Base-by-base conservation (phyloP, 2,113 vertebrate species). In the Oceanodroma tethys region DNA sequence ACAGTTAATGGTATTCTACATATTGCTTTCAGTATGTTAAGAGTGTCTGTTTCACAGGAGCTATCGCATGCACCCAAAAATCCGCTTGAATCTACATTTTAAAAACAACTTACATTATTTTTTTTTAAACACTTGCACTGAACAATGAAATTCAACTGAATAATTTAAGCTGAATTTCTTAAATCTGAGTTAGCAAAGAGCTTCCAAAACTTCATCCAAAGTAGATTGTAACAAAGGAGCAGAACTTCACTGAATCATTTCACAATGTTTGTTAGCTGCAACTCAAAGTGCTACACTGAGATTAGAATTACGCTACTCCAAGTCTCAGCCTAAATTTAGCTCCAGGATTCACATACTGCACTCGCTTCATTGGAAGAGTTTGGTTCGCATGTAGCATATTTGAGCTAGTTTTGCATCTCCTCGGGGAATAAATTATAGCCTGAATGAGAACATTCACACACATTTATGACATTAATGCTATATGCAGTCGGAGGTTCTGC, bases 361-460 rank as follows among this genome's bases (percentile, higher is more conserved):
- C 45, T 91, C 13, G 0, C 76, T 63, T 95, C 81, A 38, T 6
- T 81, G 80, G 81, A 65, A 59, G 67, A 59, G 60, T 90, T 90
- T 90, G 88, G 74, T 60, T 75, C 27, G 11, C 73, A 42, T 80
- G 59, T n/a, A 95, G 88, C 87, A 86, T 93, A 95, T 95, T 91
- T 80, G 81, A 95, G 91, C 81, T 86, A 4, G 89, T 85, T 97
- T 90, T 95, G 94, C 91, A 81, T 87, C 45, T 93, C 97, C 84
- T 25, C 82, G 79, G 94, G 93, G 95, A 93, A 79, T 92, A 90
- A 96, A 92, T 97, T 92, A 74, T 7, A 90, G 93, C 52, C 72
- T 97, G 94, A 96, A 95, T 96, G 95, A 96, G 96, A 90, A 97
- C 95, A 95, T 93, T 97, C 93, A 95, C 93, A 74, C 75, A 13